Base-by-base conservation (phyloP, 2,888 invertebrate species). In the Drosophila maculinotata region DNA sequence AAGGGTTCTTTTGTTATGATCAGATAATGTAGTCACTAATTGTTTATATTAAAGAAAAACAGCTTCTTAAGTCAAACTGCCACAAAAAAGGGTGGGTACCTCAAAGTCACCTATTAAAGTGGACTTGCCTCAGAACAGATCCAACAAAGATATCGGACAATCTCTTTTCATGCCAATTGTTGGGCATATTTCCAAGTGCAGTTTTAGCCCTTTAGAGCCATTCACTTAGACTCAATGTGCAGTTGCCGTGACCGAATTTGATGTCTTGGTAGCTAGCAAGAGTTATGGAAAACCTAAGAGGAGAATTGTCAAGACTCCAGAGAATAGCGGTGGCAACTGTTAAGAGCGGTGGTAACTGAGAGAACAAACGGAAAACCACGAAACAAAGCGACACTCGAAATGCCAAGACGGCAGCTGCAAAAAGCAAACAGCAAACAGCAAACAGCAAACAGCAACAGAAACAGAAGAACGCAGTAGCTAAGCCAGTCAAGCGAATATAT, bases 321-420 rank as follows among this genome's bases (percentile, higher is more conserved):
- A 51, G 54, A 47, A 59, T 53, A 47, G 12, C 36, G 48, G 12
- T 10, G 44, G 41, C 44, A 36, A 59, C 48, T 14, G 53, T 39
- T 15, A 14, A 58, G 44, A n/a, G n/a, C n/a, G n/a, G n/a, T n/a
- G n/a, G n/a, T n/a, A n/a, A 26, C 36, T 8, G 30, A 38, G 45
- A 53, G 15, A 72, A 66, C 28, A 36, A 3, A 31, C 31, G 30
- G 28, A 56, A 59, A 69, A 69, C 69, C 58, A 62, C 68, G 68
- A 79, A 60, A 69, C 69, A 74, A 87, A 74, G 79, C 79, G 68
- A 76, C 79, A 83, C 82, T 87, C 70, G 71, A 83, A 84, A 83
- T 84, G 58, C 83, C 79, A 84, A 78, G 79, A 81, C 82, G 63
- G 76, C 83, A 83, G 83, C 87, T 83, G 83, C 83, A 83, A 83